Base-by-base conservation (phyloP, 2,888 invertebrate species). In the Colletes collaris region DNA sequence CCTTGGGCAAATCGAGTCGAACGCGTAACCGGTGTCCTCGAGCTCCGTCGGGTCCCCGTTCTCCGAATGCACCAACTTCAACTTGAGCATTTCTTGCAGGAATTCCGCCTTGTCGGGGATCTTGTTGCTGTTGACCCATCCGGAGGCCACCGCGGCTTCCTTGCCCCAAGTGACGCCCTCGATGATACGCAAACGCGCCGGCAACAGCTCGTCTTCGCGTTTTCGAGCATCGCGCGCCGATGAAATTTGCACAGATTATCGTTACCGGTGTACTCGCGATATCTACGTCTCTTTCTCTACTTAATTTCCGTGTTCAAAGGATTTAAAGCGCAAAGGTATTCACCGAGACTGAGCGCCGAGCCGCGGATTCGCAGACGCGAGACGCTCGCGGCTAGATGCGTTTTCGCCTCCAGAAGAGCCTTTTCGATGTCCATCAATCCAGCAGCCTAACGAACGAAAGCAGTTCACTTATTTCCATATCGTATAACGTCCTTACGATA, bases 61-160 rank as follows among this genome's bases (percentile, higher is more conserved):
- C 83, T 93, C 79, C 93, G 94, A 88, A 91, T 94, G 13, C 91
- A 92, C 84, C 90, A 95, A 53, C 91, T 94, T 88, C 92, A 93
- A 68, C 91, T 93, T 81, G 91, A 94, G 67, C 95, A 93, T 85
- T 87, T 93, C 91, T 90, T 92, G 70, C 93, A 94, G 79, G 16
- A 95, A 92, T 55, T 93, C 90, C 2, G 93, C 93, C 56, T 94
- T 94, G 88, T 93, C 94, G 50, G 94, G 93, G 4, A 96, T 93
- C 92, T 96, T 95, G 84, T 95, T 95, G 0, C 95, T 95, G 93
- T 97, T 97, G 11, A 97, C 95, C 97, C 97, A 97, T 81, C 97
- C 97, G 0, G 96, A 96, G 1, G 97, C 95, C 0, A 95, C 93
- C 44, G 95, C 92, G 83, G 94, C 93, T 85, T 90, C 84, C 11